Conservation (phyloP, 92 coral and sea anemone genomes). For the Umimayanthus chanpuru region DNA sequence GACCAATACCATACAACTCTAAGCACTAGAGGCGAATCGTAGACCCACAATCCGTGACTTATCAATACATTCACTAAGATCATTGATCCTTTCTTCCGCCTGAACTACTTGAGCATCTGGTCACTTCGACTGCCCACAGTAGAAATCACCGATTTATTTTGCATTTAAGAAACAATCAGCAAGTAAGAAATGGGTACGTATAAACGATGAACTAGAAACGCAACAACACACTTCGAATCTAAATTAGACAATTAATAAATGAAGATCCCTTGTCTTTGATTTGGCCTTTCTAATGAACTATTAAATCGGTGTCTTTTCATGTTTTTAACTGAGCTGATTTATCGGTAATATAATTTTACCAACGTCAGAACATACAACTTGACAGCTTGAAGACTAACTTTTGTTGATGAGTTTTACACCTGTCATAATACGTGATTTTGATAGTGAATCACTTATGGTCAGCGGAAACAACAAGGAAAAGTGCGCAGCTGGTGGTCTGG, state of each 20-base stretch:
- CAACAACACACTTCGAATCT: not conserved
- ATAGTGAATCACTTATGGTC: not conserved
- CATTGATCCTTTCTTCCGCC: too few species aligned
- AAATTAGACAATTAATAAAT: not conserved
- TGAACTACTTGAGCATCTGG: too few species aligned
- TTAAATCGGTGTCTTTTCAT: slow-evolving; percentile 17
- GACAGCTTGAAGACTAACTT: not conserved
- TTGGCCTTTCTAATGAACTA: not conserved
- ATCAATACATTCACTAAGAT: too few species aligned
- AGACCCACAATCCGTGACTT: too few species aligned
- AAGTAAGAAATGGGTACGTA: not conserved
- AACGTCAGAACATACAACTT: not conserved
- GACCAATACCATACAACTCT: too few species aligned
- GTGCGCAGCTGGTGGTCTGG: slow-evolving; percentile 7
- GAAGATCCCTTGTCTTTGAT: not conserved
- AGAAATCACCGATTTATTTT: not conserved
- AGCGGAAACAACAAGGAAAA: slow-evolving; percentile 10
- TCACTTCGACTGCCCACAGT: too few species aligned
- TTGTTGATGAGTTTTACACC: slow-evolving; percentile 14
- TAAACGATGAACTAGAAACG: not conserved
- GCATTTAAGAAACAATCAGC: not conserved
- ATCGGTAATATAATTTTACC: not conserved
- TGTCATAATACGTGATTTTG: not conserved
- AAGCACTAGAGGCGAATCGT: too few species aligned
- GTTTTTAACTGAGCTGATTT: not conserved